Evolutionary conservation across 1,140 invertebrate genomes (phyloP), one percentile per base, ranked within the genome.

Genomic region (Heliconius hermathena): DNA sequence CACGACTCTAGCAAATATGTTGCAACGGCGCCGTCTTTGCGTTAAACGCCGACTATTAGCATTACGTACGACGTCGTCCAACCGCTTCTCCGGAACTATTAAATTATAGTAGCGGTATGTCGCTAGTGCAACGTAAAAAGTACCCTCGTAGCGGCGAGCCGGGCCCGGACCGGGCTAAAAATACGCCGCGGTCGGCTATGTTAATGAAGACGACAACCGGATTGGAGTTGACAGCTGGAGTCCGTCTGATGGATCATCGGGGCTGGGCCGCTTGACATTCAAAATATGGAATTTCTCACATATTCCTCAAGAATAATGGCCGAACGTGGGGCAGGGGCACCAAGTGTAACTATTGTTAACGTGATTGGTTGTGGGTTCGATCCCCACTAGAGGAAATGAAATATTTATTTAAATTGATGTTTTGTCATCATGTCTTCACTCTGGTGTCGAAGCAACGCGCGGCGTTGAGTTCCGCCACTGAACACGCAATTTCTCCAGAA

Each of bases 71-170:
- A 80, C 79, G 82, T 82, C 79, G 84, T 85, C 88, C 83, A 86
- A 85, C 85, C 57, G 84, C 84, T 87, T 90, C 87, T 86, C 86
- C 88, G 87, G 87, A 89, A 89, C 88, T 89, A 90, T 89, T 88
- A 89, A 89, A 89, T 87, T 90, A 87, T 84, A 57, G 79, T 81
- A 78, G 80, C 77, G 83, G 84, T 80, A 89, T 88, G 85, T 81
- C 82, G 86, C 78, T 74, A 46, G 49, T 73, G 49, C 79, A 77
- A 41, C 76, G 82, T 80, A 76, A 76, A 76, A 76, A 76, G 60
- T 71, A 71, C 75, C 60, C 75, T 38, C 76, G 80, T 83, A 88
- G 81, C 84, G 74, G 81, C 82, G 80, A 74, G 81, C 8, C 73
- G 80, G 76, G 81, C 33, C 33, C 33, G 33, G 33, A 6, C 3